phyloP scores from a whole-genome alignment of 2,888 invertebrate genomes.

The Ischnura elegans region DNA sequence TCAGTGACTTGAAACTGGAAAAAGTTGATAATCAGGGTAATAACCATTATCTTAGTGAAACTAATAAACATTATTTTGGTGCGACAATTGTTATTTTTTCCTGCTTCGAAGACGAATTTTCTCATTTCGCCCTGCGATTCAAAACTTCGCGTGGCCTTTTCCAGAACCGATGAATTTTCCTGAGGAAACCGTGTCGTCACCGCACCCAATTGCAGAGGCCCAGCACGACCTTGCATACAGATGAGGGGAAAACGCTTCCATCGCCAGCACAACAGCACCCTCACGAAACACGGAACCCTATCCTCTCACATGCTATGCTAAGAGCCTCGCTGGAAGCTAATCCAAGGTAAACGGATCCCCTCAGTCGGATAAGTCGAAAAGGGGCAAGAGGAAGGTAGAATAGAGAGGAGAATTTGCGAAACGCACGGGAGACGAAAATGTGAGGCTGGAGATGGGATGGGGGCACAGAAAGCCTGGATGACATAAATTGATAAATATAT shows the following conservation, averaged over 20 bases:
- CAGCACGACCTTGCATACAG: background rate
- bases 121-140: background rate
- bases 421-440: background rate
- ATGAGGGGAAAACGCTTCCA: background rate
- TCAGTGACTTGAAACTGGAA: no score
- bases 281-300: no score
- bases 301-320: no score
- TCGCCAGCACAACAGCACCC: no score
- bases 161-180: no score
- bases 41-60: no score
- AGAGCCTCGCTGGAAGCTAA: background rate
- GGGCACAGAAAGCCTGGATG: no score
- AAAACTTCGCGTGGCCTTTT: no score
- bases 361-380: constrained; percentile 31
- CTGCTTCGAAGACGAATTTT: constrained; percentile 18
- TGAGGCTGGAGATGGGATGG: background rate
- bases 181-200: background rate
- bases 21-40: no score
- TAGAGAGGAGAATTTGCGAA: background rate
- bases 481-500: no score
- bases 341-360: constrained; percentile 31
- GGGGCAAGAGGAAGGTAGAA: background rate
- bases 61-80: no score
- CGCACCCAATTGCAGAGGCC: background rate
- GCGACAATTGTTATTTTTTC: no score